Evolutionary conservation across 1,140 invertebrate species (phyloP).

Genomic region (Vanessa atalanta): DNA sequence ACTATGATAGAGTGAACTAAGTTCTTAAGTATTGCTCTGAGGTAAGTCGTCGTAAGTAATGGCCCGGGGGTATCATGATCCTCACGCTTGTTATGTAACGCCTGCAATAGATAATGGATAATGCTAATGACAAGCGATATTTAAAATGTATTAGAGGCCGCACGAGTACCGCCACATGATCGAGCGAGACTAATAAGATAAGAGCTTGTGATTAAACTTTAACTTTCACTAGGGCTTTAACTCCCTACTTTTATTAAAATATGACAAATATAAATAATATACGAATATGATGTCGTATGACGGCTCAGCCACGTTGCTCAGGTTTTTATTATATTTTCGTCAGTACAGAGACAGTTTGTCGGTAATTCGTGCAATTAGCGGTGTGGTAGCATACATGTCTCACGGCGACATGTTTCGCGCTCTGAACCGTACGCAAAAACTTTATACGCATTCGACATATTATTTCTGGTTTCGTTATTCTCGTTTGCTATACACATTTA

Average conservation of each 20-base stretch:
- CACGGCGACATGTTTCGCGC: constrained; percentile 54
- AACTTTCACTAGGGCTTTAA: constrained; percentile 63
- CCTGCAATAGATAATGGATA: constrained; percentile 69
- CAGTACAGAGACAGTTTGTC: constrained; percentile 54
- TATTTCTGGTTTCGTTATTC: constrained; percentile 59
- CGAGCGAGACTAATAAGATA: constrained; percentile 71
- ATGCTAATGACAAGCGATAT: constrained; percentile 72
- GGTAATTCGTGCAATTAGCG: constrained; percentile 68
- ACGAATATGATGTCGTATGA: constrained; percentile 20
- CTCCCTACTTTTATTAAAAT: constrained; percentile 16
- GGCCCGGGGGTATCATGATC: constrained; percentile 58
- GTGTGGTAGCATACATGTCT: constrained; percentile 43
- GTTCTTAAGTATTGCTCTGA: constrained; percentile 36
- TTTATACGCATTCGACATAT: constrained; percentile 39
- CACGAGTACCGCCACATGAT: constrained; percentile 57
- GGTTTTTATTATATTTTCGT: constrained; percentile 69
- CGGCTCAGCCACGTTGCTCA: constrained; percentile 49
- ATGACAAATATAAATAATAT: constrained; percentile 29
- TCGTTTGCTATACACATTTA: constrained; percentile 14
- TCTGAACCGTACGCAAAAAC: constrained; percentile 57
- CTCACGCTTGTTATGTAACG: constrained; percentile 64
- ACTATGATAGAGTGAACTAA: not conserved
- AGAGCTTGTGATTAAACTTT: constrained; percentile 51
- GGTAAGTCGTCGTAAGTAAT: constrained; percentile 49
- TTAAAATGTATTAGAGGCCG: constrained; percentile 70